Conservation (phyloP, 2,113 vertebrate genomes). For the Sylvilagus bachmani region DNA sequence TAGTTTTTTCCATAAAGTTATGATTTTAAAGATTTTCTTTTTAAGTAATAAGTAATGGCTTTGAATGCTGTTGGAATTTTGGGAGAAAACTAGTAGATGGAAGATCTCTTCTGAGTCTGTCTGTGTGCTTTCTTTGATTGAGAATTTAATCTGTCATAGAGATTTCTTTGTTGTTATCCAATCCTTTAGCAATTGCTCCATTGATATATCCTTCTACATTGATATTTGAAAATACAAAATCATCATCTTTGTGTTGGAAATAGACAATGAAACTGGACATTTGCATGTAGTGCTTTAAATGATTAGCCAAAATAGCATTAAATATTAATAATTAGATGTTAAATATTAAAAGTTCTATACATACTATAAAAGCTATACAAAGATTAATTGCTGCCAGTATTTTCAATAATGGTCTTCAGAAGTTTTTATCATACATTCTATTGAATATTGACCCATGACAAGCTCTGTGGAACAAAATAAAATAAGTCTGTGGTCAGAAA, state of each 20-base stretch:
- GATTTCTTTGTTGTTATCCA: neutral
- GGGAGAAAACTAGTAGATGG: too few relatives aligned
- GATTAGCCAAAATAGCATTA: neutral
- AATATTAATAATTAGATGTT: too few relatives aligned
- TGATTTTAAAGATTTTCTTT: neutral
- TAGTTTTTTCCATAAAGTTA: neutral
- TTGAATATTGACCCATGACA: neutral
- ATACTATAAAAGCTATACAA: neutral
- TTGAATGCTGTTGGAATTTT: neutral
- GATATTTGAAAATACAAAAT: neutral
- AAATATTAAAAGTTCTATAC: neutral
- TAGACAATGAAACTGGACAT: neutral
- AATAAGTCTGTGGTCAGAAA: neutral
- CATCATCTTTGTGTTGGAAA: neutral
- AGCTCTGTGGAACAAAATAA: neutral
- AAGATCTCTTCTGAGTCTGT: too few relatives aligned
- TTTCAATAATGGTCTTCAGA: neutral
- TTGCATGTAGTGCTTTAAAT: neutral
- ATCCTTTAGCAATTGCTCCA: neutral
- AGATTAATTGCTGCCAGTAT: neutral
- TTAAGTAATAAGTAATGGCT: neutral
- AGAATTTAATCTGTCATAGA: neutral
- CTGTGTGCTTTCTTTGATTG: neutral
- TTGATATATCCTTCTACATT: neutral
- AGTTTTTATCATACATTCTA: neutral